Conservation (phyloP, 37 sponge, comb jelly and placozoan species). For the Ianthella basta region DNA sequence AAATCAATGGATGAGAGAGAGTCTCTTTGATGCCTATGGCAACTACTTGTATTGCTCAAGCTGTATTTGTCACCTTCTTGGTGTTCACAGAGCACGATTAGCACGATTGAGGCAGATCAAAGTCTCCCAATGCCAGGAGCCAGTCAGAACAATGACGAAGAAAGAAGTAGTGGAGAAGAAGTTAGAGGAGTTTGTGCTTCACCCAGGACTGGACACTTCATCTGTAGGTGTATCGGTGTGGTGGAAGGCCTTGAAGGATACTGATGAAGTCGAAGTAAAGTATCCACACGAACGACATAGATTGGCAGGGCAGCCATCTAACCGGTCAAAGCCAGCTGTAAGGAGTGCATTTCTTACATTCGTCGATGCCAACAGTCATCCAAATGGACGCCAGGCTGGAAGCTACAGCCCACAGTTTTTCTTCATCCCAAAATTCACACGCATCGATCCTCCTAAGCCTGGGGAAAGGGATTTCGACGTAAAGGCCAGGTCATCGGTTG, state of each 20-base stretch:
- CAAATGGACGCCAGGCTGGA: conserved; percentile 58
- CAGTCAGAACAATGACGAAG: conserved; percentile 21
- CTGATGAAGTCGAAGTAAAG: conserved; percentile 50
- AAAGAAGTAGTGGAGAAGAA: conserved; percentile 34
- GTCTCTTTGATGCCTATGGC: conserved; percentile 27
- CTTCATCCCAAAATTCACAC: conserved; percentile 40
- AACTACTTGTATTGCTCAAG: conserved; percentile 40
- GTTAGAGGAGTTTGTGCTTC: conserved; percentile 31
- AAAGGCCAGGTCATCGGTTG: background rate
- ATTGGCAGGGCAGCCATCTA: conserved; percentile 7
- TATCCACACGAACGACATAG: conserved; percentile 43
- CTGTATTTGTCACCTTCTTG: conserved; percentile 19
- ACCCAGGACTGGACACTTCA: conserved; percentile 79
- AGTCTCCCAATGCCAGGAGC: conserved; percentile 35
- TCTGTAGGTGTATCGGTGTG: background rate
- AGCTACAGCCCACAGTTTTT: conserved; percentile 46
- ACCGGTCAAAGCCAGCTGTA: conserved; percentile 29
- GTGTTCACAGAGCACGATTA: conserved; percentile 30
- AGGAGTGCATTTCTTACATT: conserved; percentile 45
- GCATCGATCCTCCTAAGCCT: conserved; percentile 1
- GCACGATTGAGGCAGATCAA: conserved; percentile 30
- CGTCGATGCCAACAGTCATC: conserved; percentile 57
- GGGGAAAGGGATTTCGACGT: conserved; percentile 21
- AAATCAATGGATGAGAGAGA: conserved; percentile 41
- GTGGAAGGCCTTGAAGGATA: conserved; percentile 29